phyloP scores from a whole-genome alignment of 2,888 invertebrate genomes.

The Nomada ferruginata region DNA sequence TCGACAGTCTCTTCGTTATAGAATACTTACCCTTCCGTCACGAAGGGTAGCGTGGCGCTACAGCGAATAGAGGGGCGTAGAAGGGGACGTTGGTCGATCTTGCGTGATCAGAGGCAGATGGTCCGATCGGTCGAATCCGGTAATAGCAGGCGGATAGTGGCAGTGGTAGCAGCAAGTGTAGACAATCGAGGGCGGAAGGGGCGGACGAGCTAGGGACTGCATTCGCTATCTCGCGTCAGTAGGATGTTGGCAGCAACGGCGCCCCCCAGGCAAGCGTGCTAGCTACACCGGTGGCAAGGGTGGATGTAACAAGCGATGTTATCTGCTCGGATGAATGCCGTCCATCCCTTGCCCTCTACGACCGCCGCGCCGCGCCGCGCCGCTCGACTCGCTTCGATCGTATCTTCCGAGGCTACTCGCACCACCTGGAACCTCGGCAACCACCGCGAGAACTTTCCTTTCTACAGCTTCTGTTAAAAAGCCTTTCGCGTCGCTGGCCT shows the following conservation, averaged over 20 bases:
- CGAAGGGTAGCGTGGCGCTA: no score
- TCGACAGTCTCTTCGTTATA: slow-evolving; percentile 36
- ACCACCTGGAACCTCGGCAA: slow-evolving; percentile 63
- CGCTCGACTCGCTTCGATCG: slow-evolving; percentile 67
- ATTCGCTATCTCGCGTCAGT: slow-evolving; percentile 78
- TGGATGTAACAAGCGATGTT: slow-evolving; percentile 83
- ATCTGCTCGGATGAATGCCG: slow-evolving; percentile 82
- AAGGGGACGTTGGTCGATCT: background rate
- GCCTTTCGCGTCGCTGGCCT: background rate
- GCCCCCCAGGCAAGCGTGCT: slow-evolving; percentile 73
- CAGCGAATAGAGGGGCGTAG: no score
- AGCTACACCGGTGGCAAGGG: slow-evolving; percentile 71
- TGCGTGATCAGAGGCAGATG: slow-evolving; percentile 4
- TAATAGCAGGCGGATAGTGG: slow-evolving; percentile 10
- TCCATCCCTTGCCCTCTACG: slow-evolving; percentile 71
- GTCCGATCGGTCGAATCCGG: slow-evolving; percentile 18
- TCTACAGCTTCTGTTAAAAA: slow-evolving; percentile 30
- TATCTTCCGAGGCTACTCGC: slow-evolving; percentile 70
- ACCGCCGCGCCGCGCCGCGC: slow-evolving; percentile 29
- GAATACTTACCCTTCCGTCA: background rate
- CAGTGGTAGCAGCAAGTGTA: slow-evolving; percentile 24
- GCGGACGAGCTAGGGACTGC: slow-evolving; percentile 63
- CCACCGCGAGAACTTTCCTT: slow-evolving; percentile 32
- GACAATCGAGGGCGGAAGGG: slow-evolving; percentile 49
- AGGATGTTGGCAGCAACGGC: slow-evolving; percentile 75